These are phyloP conservation scores for Turdus rufiventris DNA, from an alignment of 2,113 vertebrate genomes.

Conservation along the genomic window DNA sequence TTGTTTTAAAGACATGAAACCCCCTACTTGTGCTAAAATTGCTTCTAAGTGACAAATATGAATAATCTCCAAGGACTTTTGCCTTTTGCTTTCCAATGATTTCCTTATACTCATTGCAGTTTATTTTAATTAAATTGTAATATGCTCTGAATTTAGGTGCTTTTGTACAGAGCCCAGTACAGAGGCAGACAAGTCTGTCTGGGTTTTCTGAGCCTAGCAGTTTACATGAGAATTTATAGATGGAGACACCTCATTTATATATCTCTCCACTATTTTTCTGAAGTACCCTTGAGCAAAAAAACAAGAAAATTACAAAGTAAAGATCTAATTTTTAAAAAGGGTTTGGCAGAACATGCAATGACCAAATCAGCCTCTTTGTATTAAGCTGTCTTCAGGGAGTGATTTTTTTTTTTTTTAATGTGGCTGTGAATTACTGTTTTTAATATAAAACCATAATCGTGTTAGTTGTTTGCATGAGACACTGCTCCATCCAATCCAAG, in stretches of 20 bases:
- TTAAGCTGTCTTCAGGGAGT: constrained; percentile 34
- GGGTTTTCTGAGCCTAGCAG: not conserved
- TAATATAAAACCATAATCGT: constrained; percentile 29
- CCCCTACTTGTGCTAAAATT: not conserved
- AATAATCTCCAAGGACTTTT: not conserved
- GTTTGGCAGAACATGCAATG: not conserved
- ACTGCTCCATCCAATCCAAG: not conserved
- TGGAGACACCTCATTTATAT: not conserved
- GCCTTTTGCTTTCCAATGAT: not conserved
- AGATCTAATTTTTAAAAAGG: not conserved
- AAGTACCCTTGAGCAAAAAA: not conserved
- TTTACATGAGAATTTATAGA: constrained; percentile 7
- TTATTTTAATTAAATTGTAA: constrained; percentile 42
- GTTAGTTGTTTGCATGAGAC: not conserved
- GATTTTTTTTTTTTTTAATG: not conserved
- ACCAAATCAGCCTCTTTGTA: constrained; percentile 17
- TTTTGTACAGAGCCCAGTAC: not conserved
- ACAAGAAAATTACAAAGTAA: not conserved
- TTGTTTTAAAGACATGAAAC: not conserved
- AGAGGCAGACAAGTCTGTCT: not conserved
- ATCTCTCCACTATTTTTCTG: not conserved
- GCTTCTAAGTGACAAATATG: constrained; percentile 3
- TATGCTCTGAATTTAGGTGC: not conserved
- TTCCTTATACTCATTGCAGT: not conserved
- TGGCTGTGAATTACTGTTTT: constrained; percentile 58